Base-by-base conservation (phyloP, 1,140 invertebrate species). In the Saccostrea glomerata region DNA sequence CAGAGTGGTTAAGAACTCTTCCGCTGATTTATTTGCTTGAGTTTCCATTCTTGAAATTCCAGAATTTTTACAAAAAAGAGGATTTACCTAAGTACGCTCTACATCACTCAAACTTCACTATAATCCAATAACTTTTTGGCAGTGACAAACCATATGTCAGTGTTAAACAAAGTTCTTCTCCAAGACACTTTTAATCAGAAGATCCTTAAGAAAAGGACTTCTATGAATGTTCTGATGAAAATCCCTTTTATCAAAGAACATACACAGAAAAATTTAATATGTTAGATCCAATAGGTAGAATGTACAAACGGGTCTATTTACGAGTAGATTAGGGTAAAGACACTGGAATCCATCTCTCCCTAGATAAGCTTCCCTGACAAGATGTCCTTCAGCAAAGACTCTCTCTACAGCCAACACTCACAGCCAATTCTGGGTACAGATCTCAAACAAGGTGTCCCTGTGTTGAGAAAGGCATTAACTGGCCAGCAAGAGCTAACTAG, bases 181-280 rank as follows among this genome's bases (percentile, higher is more conserved):
- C 70, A 77, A 36, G 23, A 77, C 30, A 77, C 70, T 77, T 77
- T 47, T 47, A 47, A 47, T 47, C 70, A 77, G 13, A 77, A 15
- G 70, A 77, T 77, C 70, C 70, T 77, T 77, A 13, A 77, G 11
- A 47, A 47, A 77, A 77, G 70, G 25, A 77, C 23, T 30, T 30
- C 25, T 47, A 36, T 77, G 70, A 36, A 77, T 77, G 70, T 77
- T 77, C 9, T 11, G 13, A 25, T 47, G 11, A 36, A 77, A 77
- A 77, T 36, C 25, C 70, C 70, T 77, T 77, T 25, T 77, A 77
- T 77, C 70, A 77, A 36, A 77, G 70, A 77, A 17, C 25, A 77
- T 30, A 77, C 70, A 77, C 70, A 77, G 70, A 77, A 77, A 30
- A 77, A 77, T 77, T 77, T 36, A 77, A 77, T 77, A 77, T 77